Base-by-base conservation (phyloP, 2,888 invertebrate species). In the Megaustenia siamemsis region DNA sequence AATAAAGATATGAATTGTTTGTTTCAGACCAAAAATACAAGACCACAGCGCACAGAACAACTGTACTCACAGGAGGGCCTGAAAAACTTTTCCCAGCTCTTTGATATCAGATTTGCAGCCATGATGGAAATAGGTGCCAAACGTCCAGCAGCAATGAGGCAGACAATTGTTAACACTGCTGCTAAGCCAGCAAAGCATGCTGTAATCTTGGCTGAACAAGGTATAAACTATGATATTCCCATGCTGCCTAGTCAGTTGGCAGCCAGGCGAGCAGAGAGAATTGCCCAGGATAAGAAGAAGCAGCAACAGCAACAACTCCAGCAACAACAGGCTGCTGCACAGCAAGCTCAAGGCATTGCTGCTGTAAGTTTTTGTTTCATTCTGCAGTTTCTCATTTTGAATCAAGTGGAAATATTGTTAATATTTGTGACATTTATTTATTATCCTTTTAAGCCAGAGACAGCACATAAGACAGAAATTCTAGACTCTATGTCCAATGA, bases 171-270 rank as follows among this genome's bases (percentile, higher is more conserved):
- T 89, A 97, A 96, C 92, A 96, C 96, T 18, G 91, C 93, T 0
- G 89, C 91, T 80, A 97, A 97, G 94, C 97, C 96, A 94, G 96
- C 96, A 6, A 97, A 97, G 66, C 97, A 97, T 94, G 96, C 97
- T 43, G 96, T 96, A 77, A 96, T 97, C 86, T 95, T 98, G 90
- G 96, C 96, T 85, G 98, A 98, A 89, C 96, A 96, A 93, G 97
- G 97, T 56, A 96, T 99, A 86, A 95, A 95, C 87, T 97, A 97
- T 92, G 98, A 98, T 91, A 96, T 95, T 92, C 98, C 98, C 10
- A 95, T 97, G 78, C 95, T 96, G 89, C 98, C 98, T 0, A 95
- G 96, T 85, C 91, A 93, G 85, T 92, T 94, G 82, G 93, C 93
- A 0, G 91, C 92, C 71, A 92, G 91, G 45, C 95, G 97, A 91